Base-by-base conservation (phyloP, 2,113 vertebrate species). In the Theristicus caerulescens region DNA sequence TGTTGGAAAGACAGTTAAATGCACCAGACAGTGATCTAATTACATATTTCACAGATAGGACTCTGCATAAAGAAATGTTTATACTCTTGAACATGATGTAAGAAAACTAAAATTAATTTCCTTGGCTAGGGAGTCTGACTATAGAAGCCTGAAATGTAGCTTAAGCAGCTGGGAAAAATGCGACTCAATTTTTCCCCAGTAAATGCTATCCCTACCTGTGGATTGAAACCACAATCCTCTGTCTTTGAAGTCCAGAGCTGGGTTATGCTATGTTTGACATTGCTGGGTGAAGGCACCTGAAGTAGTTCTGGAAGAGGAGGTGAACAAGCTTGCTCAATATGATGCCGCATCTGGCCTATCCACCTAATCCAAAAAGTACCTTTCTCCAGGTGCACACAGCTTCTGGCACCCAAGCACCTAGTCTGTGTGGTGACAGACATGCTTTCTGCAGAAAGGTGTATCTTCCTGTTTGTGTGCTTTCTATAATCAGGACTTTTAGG, bases 341-440 rank as follows among this genome's bases (percentile, higher is more conserved):
- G 17, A 62, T 49, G 36, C 20, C 57, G 26, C 46, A 42, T 9
- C 10, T 79, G 25, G 12, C 55, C 8, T 54, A n/a, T 15, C 38
- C 19, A 40, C 32, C 26, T 42, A 42, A 76, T 19, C 27, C 10
- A 13, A 25, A 52, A n/a, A 29, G 19, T 9, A 22, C 34, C 29
- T 22, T 32, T 27, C 5, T 4, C 13, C 0, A 1, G 27, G 24
- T 13, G 15, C 29, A 17, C n/a, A 21, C 46, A 71, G 54, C 82
- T 77, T 44, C 64, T 38, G 40, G 12, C 49, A 64, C 18, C 38
- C 16, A 47, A 69, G 26, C 31, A 38, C 31, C 34, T 4, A 24
- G 13, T n/a, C 51, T 17, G 32, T 5, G 1, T 27, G 5, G 34
- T n/a, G 70, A 32, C 40, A 76, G 25, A 49, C 0, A 1, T 3